Evolutionary conservation across 1,140 invertebrate genomes (phyloP).

Genomic region (Chironomus tepperi): DNA sequence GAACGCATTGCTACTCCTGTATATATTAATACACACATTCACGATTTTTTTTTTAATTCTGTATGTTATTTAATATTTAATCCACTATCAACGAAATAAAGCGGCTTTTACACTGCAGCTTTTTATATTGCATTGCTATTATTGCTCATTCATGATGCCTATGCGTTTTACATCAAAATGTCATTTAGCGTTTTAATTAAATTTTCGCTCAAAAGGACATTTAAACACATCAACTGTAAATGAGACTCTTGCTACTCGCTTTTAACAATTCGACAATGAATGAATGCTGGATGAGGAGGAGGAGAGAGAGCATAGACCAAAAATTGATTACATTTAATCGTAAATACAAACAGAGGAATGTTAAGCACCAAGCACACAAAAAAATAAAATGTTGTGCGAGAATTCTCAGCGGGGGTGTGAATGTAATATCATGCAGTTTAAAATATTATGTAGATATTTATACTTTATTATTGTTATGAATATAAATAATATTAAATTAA

Average conservation of each 20-base stretch:
- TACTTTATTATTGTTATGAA: too few relatives aligned
- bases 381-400: too few relatives aligned
- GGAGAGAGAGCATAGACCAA: neutral
- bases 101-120: neutral
- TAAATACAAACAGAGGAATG: neutral
- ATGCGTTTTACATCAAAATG: conserved; percentile 18
- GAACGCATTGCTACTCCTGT: neutral
- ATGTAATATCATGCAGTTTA: too few relatives aligned
- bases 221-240: neutral
- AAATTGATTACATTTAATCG: neutral
- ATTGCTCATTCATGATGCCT: conserved; percentile 2
- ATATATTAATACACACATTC: neutral
- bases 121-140: neutral
- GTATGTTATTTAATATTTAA: conserved; percentile 19
- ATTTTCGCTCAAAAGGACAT: conserved; percentile 23
- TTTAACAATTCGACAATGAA: too few relatives aligned
- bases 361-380: too few relatives aligned
- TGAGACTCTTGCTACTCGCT: neutral
- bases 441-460: too few relatives aligned
- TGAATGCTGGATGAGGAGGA: too few relatives aligned
- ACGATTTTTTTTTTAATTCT: neutral
- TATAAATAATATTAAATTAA: too few relatives aligned
- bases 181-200: conserved; percentile 21
- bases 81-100: neutral
- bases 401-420: too few relatives aligned